Conservation (phyloP, 2,113 vertebrate genomes). For the Vicugna pacos region DNA sequence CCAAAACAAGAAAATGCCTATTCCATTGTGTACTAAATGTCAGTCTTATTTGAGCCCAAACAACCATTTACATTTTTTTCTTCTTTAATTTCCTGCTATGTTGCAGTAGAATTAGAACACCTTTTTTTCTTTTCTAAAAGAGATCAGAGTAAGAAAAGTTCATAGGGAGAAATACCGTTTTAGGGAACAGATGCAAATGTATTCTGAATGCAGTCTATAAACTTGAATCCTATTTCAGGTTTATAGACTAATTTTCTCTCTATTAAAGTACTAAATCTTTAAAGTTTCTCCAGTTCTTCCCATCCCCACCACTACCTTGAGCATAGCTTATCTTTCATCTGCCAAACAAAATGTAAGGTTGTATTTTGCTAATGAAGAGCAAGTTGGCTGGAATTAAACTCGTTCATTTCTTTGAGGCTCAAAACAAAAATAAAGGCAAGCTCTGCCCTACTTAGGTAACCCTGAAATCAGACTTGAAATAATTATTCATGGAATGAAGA, state of each 20-base stretch:
- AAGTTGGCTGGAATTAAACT: constrained; percentile 46
- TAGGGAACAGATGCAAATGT: constrained; percentile 56
- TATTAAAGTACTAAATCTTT: constrained; percentile 23
- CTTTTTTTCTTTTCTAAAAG: constrained; percentile 1
- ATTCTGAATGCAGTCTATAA: constrained; percentile 19
- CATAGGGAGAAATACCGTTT: constrained; percentile 39
- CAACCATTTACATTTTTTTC: background rate
- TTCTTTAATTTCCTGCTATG: background rate
- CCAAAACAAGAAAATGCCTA: background rate
- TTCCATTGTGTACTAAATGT: background rate
- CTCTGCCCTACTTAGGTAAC: constrained; percentile 69
- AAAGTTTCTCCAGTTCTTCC: background rate
- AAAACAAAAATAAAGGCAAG: constrained; percentile 63
- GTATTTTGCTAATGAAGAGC: constrained; percentile 77
- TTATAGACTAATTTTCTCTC: constrained; percentile 64
- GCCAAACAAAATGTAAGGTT: constrained; percentile 17
- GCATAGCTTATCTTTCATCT: constrained; percentile 63
- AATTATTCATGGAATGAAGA: constrained; percentile 80
- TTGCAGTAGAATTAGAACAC: constrained; percentile 21
- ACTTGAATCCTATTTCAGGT: constrained; percentile 1
- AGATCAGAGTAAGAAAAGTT: constrained; percentile 64
- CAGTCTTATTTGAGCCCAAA: background rate
- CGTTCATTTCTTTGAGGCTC: background rate
- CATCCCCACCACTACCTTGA: accelerated
- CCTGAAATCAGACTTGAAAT: constrained; percentile 80